Evolutionary conservation across 2,797 vertebrate species (phyloP).

Genomic region (Gallirallus australis): DNA sequence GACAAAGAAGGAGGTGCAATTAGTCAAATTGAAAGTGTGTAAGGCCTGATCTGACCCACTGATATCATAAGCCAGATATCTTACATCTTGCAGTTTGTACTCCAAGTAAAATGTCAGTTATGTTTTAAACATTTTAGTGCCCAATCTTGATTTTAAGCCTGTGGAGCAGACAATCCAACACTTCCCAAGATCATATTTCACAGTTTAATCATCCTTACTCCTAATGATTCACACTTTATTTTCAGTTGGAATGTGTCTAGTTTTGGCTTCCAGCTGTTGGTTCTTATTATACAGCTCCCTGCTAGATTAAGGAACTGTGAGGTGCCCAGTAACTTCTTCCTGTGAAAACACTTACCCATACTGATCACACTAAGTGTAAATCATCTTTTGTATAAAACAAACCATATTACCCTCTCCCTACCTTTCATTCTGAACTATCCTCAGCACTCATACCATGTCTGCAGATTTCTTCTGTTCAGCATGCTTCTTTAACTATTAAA

Average conservation of each 20-base stretch:
- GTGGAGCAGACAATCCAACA: neutral
- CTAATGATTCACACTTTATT: constrained; percentile 6
- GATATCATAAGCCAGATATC: neutral
- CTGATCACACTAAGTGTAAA: neutral
- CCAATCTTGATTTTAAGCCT: neutral
- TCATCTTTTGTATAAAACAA: neutral
- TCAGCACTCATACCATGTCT: neutral
- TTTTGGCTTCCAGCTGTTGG: neutral
- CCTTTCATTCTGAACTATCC: neutral
- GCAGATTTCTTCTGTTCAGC: neutral
- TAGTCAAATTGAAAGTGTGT: neutral
- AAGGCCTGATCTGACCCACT: neutral
- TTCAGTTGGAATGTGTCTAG: neutral
- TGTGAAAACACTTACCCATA: neutral
- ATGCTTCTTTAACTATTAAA: neutral
- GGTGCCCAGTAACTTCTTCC: neutral
- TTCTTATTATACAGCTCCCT: neutral
- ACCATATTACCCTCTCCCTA: neutral
- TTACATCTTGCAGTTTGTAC: neutral
- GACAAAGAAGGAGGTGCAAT: neutral
- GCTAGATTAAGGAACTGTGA: neutral
- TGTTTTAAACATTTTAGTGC: neutral
- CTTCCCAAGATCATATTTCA: neutral
- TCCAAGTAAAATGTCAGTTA: neutral
- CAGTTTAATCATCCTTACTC: neutral